These are phyloP conservation scores for Patella vulgata DNA, from an alignment of 1,140 invertebrate genomes.

Conservation along the genomic window DNA sequence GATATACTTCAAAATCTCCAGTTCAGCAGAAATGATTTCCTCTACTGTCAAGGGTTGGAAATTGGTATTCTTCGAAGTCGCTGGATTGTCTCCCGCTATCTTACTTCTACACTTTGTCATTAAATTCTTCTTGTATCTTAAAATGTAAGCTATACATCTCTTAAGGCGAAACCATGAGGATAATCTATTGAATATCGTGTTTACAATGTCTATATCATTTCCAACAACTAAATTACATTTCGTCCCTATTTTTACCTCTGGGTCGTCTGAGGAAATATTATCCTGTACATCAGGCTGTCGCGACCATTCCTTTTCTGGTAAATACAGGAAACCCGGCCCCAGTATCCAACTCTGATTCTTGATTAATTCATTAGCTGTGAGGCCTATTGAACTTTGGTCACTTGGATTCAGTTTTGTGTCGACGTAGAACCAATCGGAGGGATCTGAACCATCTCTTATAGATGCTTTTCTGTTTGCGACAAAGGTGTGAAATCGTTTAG, in stretches of 20 bases:
- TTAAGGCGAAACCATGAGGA: slow-evolving; percentile 14
- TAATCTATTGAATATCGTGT: slow-evolving; percentile 9
- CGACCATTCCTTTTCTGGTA: slow-evolving; percentile 7
- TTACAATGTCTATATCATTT: background rate
- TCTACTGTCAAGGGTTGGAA: background rate
- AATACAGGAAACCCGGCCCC: slow-evolving; percentile 31
- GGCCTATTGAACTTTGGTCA: slow-evolving; percentile 19
- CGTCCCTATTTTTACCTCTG: too few relatives aligned
- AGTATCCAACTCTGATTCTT: slow-evolving; percentile 7
- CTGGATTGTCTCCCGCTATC: background rate
- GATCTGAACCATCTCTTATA: slow-evolving; percentile 17
- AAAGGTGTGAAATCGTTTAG: slow-evolving; percentile 26
- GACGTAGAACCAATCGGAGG: slow-evolving; percentile 23
- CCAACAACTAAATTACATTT: too few relatives aligned
- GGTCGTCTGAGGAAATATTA: background rate
- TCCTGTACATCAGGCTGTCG: background rate
- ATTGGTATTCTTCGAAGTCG: background rate
- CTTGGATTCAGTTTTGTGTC: slow-evolving; percentile 23
- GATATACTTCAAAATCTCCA: slow-evolving; percentile 3
- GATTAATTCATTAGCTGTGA: slow-evolving; percentile 10
- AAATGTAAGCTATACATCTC: slow-evolving; percentile 7
- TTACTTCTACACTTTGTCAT: background rate
- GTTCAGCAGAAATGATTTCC: slow-evolving; percentile 3
- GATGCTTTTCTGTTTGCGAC: slow-evolving; percentile 28
- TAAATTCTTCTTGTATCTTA: too few relatives aligned